Evolutionary conservation across 2,888 invertebrate genomes (phyloP).

Genomic region (Polymixis flavicincta): DNA sequence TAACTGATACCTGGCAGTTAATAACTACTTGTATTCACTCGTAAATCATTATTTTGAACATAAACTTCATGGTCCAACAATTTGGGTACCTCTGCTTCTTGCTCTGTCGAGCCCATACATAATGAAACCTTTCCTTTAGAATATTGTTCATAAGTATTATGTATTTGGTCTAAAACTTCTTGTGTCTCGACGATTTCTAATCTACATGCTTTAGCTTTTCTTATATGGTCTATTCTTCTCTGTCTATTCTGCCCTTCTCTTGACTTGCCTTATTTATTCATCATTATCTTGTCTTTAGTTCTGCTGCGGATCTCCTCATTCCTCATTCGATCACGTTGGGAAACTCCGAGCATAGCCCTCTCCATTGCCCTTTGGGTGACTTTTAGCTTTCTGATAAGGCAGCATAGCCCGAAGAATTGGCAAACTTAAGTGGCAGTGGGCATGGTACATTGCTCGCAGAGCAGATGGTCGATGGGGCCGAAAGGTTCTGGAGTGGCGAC

Average conservation of each 20-base stretch:
- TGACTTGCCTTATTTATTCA: not conserved
- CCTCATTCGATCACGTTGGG: too few relatives aligned
- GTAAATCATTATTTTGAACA: slow-evolving; percentile 19
- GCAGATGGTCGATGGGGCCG: too few relatives aligned
- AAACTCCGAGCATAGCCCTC: too few relatives aligned
- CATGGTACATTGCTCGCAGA: too few relatives aligned
- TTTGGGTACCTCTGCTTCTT: slow-evolving; percentile 8
- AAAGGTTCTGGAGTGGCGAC: too few relatives aligned
- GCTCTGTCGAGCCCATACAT: slow-evolving; percentile 15
- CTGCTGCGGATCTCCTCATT: too few relatives aligned
- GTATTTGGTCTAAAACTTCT: not conserved
- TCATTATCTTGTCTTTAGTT: too few relatives aligned
- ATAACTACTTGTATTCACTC: slow-evolving; percentile 1
- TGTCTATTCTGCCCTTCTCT: not conserved
- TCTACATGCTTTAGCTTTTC: not conserved
- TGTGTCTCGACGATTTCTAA: not conserved
- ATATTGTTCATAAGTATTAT: not conserved
- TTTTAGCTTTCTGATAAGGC: too few relatives aligned
- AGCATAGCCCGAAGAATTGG: too few relatives aligned
- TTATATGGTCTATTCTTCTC: not conserved
- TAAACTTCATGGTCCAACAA: slow-evolving; percentile 41
- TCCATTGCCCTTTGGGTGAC: too few relatives aligned
- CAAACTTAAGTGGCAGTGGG: too few relatives aligned
- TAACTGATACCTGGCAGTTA: not conserved
- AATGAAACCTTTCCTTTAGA: not conserved